Base-by-base conservation (phyloP, 2,888 invertebrate species). In the Yponomeuta plumbellus region DNA sequence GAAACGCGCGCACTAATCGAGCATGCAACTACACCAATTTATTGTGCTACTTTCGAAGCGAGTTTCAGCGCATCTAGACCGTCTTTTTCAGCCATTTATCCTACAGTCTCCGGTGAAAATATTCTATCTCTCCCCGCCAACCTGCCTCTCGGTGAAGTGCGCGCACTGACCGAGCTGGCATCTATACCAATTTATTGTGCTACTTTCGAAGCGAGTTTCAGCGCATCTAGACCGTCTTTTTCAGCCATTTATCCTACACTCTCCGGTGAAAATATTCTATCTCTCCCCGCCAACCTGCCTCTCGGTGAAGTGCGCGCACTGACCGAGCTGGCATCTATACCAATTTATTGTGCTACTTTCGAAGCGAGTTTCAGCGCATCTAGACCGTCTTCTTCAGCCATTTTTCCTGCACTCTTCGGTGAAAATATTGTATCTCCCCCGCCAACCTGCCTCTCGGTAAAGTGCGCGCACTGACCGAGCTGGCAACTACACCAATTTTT, bases 401-500 rank as follows among this genome's bases (percentile, higher is more conserved):
- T 39, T 4, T 56, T 17, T n/a, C 56, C 17, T 5, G 6, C 56
- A 74, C 81, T 76, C 67, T 94, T 94, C 94, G 72, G 94, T 92
- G 86, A 94, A 94, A 66, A 94, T 83, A 73, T 93, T 93, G 81
- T 93, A 95, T 71, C 96, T 89, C 74, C 99, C n/a, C 97, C 96
- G 65, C 99, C 99, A 72, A 99, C 95, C 91, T 99, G 99, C 56
- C 92, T 92, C 91, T 99, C 99, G 76, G 97, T 97, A 91, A 99
- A 99, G 64, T 90, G 80, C 8, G 93, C 94, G 86, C 99, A 99
- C 44, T 86, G 91, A 0, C 99, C 99, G 11, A 99, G 93, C 0
- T 96, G 95, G 0, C n/a, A n/a, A n/a, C n/a, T n/a, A n/a, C n/a
- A n/a, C n/a, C n/a, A n/a, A n/a, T n/a, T n/a, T n/a, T n/a, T n/a